Conservation (phyloP, 1,140 invertebrate genomes). For the Plectrocnemia conspersa region DNA sequence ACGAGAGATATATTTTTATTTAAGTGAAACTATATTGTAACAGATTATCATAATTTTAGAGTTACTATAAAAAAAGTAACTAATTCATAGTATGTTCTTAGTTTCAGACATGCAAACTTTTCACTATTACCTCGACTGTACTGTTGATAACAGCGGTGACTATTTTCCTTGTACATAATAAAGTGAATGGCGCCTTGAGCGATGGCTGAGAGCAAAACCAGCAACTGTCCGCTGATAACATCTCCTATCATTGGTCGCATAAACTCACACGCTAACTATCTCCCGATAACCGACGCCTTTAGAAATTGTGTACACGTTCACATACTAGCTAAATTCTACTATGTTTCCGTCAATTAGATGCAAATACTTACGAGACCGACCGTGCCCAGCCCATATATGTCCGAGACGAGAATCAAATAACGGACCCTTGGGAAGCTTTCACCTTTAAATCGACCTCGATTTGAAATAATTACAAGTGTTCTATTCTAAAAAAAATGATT, state of each 20-base stretch:
- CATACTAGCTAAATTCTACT: background rate
- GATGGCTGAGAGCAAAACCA: background rate
- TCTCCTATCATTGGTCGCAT: conserved; percentile 13
- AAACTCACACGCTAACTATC: conserved; percentile 6
- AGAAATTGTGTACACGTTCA: background rate
- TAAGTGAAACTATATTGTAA: no score
- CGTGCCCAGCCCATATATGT: background rate
- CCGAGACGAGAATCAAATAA: background rate
- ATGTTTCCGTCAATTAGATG: conserved; percentile 8
- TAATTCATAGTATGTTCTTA: no score
- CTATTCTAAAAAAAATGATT: no score
- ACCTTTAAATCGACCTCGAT: no score
- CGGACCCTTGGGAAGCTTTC: no score
- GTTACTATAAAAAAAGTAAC: no score
- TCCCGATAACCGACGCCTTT: conserved; percentile 7
- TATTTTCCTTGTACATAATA: background rate
- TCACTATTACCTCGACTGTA: conserved; percentile 2
- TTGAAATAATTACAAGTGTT: no score
- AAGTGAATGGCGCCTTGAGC: conserved; percentile 10
- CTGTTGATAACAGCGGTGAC: background rate
- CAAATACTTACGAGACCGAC: background rate
- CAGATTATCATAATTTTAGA: no score
- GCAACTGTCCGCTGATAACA: conserved; percentile 7
- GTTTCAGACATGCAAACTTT: no score
- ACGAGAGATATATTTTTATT: no score